Evolutionary conservation across 2,113 vertebrate genomes (phyloP).

Genomic region (Ranitomeya variabilis): DNA sequence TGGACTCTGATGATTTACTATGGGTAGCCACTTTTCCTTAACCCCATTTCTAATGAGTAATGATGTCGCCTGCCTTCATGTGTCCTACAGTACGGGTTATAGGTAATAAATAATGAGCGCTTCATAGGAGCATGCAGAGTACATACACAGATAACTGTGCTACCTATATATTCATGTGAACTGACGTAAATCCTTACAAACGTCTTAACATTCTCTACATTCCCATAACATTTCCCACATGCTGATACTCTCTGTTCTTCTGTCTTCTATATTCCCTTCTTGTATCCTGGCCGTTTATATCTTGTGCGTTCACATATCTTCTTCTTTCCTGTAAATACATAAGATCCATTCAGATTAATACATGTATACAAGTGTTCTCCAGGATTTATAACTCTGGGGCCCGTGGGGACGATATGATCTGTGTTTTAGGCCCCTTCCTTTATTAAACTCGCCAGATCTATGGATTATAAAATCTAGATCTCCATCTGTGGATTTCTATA

Average conservation of each 20-base stretch:
- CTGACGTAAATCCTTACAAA: neutral
- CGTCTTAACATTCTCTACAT: neutral
- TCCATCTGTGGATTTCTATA: too few species aligned
- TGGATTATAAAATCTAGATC: too few species aligned
- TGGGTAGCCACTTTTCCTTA: neutral
- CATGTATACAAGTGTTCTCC: neutral
- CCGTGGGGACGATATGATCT: neutral
- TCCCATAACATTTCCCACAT: conserved; percentile 6
- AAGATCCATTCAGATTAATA: neutral
- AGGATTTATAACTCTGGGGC: neutral
- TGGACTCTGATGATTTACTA: neutral
- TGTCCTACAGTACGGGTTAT: neutral
- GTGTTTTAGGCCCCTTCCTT: neutral
- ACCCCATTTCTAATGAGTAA: neutral
- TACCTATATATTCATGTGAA: neutral
- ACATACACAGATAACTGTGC: neutral
- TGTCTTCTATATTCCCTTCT: conserved; percentile 8
- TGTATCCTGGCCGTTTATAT: neutral
- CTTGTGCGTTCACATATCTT: conserved; percentile 34
- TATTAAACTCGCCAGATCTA: neutral
- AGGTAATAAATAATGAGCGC: conserved; percentile 28
- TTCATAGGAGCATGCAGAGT: conserved; percentile 29
- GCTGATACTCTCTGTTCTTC: conserved; percentile 37
- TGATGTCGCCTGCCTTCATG: neutral
- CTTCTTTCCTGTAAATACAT: conserved; percentile 43